Evolutionary conservation across 2,113 vertebrate genomes (phyloP).

Genomic region (Miniopterus natalensis): DNA sequence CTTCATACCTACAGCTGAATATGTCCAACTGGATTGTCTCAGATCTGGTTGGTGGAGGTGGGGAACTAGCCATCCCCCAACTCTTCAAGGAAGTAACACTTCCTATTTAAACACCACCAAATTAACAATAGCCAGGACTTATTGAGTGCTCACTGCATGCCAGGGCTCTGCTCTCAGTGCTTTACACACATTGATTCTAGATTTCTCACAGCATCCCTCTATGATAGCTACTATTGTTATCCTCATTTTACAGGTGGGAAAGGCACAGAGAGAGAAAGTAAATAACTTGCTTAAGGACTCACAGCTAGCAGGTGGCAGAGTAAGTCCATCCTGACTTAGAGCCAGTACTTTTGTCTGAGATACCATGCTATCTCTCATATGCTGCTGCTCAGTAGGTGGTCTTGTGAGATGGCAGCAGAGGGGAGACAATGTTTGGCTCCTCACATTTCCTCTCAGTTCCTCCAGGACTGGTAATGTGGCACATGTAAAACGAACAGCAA

Average conservation of each 20-base stretch:
- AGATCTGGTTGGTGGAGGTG: background rate
- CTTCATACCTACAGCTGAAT: background rate
- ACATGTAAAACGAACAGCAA: background rate
- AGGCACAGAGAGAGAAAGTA: background rate
- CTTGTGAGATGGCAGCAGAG: background rate
- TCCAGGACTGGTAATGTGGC: background rate
- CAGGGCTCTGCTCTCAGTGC: background rate
- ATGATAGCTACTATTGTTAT: background rate
- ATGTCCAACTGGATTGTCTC: constrained; percentile 12
- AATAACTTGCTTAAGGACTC: background rate
- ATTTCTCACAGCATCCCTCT: background rate
- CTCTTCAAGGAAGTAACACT: constrained; percentile 3
- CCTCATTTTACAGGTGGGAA: background rate
- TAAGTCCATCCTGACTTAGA: background rate
- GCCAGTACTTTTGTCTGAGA: background rate
- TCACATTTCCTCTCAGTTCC: background rate
- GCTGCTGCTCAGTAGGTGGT: background rate
- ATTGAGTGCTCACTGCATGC: background rate
- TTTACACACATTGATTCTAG: background rate
- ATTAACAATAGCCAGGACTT: background rate
- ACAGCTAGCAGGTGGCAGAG: background rate
- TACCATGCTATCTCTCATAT: background rate
- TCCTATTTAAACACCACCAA: background rate
- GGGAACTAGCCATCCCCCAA: background rate
- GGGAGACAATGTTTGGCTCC: background rate